phyloP scores from a whole-genome alignment of 2,113 vertebrate species.

The Prinia subflava region DNA sequence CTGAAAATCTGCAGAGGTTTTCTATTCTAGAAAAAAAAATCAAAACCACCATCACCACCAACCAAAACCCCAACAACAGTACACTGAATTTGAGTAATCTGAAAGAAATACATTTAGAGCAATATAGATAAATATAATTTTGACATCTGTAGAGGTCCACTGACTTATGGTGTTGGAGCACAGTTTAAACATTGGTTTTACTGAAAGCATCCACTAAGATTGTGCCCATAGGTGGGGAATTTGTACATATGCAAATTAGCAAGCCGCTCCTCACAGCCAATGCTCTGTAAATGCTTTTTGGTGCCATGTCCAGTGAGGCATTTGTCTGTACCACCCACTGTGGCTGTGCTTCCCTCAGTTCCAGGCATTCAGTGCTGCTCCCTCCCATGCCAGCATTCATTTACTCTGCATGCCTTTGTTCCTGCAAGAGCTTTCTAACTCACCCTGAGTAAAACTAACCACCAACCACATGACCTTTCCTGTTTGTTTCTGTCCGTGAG shows the following conservation, averaged over 20 bases:
- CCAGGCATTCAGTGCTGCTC: background rate
- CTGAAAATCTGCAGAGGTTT: background rate
- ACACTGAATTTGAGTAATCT: background rate
- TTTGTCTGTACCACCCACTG: background rate
- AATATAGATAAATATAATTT: background rate
- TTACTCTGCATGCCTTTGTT: background rate
- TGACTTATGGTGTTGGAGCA: background rate
- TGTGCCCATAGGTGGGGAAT: background rate
- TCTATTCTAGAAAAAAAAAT: background rate
- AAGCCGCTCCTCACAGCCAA: background rate
- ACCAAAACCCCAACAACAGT: background rate
- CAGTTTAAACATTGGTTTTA: background rate
- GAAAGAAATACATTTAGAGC: background rate
- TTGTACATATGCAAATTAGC: background rate
- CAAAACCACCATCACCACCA: background rate
- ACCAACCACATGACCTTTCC: background rate
- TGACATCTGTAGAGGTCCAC: background rate
- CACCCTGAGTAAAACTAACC: background rate
- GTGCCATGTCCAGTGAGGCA: background rate
- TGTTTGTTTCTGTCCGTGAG: background rate
- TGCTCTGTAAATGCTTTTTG: background rate
- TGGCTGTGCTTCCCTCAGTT: accelerated
- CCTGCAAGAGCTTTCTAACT: background rate
- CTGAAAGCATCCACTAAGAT: background rate
- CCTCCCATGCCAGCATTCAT: background rate